Conservation (phyloP, 2,888 invertebrate genomes). For the Melanostoma mellinum region DNA sequence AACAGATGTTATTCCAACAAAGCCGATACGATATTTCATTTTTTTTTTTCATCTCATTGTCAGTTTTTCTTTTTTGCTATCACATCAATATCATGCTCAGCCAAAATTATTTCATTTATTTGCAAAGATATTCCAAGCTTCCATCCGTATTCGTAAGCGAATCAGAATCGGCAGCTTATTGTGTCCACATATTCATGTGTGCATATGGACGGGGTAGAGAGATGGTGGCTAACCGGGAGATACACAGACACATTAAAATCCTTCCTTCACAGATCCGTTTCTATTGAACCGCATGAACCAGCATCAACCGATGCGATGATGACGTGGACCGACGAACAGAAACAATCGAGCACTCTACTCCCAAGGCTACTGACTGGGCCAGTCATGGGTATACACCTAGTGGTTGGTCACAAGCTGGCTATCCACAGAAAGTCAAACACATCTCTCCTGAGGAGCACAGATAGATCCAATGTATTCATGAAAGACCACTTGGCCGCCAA, state of each 20-base stretch:
- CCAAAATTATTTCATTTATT: conserved; percentile 71
- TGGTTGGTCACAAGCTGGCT: conserved; percentile 48
- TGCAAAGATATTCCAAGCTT: conserved; percentile 61
- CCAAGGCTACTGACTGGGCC: conserved; percentile 33
- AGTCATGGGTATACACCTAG: conserved; percentile 38
- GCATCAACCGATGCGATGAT: neutral
- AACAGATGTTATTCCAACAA: conserved; percentile 68
- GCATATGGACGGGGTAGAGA: conserved; percentile 29
- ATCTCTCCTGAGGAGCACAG: conserved; percentile 26
- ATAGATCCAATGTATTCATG: conserved; percentile 48
- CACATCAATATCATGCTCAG: conserved; percentile 32
- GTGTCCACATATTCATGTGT: conserved; percentile 61
- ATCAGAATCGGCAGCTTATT: conserved; percentile 57
- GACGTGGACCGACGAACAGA: conserved; percentile 16
- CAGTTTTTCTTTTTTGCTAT: neutral
- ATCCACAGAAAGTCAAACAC: conserved; percentile 54
- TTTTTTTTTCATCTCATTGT: neutral
- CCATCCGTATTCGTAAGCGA: conserved; percentile 23
- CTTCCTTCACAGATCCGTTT: conserved; percentile 64
- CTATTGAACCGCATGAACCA: conserved; percentile 58
- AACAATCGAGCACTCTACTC: conserved; percentile 56
- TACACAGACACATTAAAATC: conserved; percentile 55
- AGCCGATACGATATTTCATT: conserved; percentile 41
- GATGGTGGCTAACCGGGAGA: neutral
- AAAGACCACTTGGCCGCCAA: conserved; percentile 69